Evolutionary conservation across 2,888 invertebrate species (phyloP).

Genomic region (Lathronympha strigana): DNA sequence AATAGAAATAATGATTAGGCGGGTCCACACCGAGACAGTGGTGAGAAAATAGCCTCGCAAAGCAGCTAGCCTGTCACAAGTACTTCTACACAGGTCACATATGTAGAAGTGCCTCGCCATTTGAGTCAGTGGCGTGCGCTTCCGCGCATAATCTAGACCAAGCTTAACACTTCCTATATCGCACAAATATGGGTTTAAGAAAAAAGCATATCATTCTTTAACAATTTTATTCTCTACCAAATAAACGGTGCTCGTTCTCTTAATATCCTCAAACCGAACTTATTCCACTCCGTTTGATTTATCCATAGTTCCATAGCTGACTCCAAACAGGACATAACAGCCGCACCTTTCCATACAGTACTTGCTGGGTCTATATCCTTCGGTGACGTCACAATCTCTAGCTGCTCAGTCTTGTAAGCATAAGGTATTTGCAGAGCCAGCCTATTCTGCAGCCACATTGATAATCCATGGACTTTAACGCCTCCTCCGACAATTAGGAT

Average conservation of each 20-base stretch:
- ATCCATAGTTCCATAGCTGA: conserved; percentile 98
- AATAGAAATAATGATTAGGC: no score
- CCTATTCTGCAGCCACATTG: conserved; percentile 94
- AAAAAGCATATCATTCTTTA: conserved; percentile 3
- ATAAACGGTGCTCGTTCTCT: conserved; percentile 96
- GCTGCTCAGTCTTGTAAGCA: conserved; percentile 90
- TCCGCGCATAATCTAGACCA: no score
- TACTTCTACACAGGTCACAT: no score
- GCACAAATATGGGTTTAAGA: conserved; percentile 12
- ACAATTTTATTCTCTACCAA: conserved; percentile 82
- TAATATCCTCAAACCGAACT: conserved; percentile 92
- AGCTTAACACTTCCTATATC: no score
- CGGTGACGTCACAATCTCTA: conserved; percentile 95
- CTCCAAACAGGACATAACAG: conserved; percentile 96
- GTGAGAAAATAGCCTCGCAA: no score
- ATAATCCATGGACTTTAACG: conserved; percentile 92
- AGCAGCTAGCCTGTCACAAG: no score
- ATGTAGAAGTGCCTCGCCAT: no score
- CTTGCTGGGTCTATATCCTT: conserved; percentile 96
- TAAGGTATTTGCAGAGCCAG: conserved; percentile 93
- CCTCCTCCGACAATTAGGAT: conserved; percentile 97
- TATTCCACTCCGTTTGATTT: conserved; percentile 92
- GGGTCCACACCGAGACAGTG: no score
- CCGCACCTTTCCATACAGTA: conserved; percentile 97
- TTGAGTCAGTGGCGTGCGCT: no score